Percentiles rank a stretch among this genome's conserved stretches.
Conservation (phyloP, 1,140 invertebrate genomes). For the Zophobas atratus region DNA sequence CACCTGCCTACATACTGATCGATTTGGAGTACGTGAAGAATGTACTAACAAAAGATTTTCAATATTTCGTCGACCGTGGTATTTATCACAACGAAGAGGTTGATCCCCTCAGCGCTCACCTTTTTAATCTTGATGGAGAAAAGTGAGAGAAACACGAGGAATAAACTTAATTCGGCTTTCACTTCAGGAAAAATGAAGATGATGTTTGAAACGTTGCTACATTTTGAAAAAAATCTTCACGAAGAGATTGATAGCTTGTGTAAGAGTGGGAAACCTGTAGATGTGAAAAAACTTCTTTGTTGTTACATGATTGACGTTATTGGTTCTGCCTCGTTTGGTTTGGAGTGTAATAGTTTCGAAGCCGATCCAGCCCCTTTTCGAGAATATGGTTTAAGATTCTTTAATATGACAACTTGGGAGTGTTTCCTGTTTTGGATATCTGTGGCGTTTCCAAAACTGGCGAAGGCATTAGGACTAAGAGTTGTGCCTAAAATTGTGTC, state of each 20-base stretch:
- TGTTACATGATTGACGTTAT: slow-evolving; percentile 2
- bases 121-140: slow-evolving; percentile 60
- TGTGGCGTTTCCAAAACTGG: too few relatives aligned
- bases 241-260: background rate
- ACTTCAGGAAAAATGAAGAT: slow-evolving; percentile 65
- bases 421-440: too few relatives aligned
- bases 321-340: slow-evolving; percentile 68
- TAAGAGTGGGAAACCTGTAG: slow-evolving; percentile 62
- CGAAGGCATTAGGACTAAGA: too few relatives aligned
- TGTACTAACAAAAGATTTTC: slow-evolving; percentile 72
- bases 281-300: background rate
- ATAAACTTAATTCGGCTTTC: slow-evolving; percentile 58
- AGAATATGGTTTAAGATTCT: too few relatives aligned
- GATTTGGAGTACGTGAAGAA: slow-evolving; percentile 73
- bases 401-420: too few relatives aligned
- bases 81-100: slow-evolving; percentile 63
- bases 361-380: slow-evolving; percentile 51
- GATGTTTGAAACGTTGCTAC: slow-evolving; percentile 57
- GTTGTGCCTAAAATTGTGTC: too few relatives aligned
- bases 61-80: slow-evolving; percentile 71
- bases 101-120: slow-evolving; percentile 67
- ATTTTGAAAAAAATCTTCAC: background rate
- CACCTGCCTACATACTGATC: slow-evolving; percentile 57
- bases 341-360: slow-evolving; percentile 65
- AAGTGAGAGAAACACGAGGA: slow-evolving; percentile 66